Percentiles rank a stretch among this genome's conserved stretches.
These are phyloP conservation scores for Drosophila yakuba DNA, from an alignment of 1,140 invertebrate species.

Conservation along the genomic window DNA sequence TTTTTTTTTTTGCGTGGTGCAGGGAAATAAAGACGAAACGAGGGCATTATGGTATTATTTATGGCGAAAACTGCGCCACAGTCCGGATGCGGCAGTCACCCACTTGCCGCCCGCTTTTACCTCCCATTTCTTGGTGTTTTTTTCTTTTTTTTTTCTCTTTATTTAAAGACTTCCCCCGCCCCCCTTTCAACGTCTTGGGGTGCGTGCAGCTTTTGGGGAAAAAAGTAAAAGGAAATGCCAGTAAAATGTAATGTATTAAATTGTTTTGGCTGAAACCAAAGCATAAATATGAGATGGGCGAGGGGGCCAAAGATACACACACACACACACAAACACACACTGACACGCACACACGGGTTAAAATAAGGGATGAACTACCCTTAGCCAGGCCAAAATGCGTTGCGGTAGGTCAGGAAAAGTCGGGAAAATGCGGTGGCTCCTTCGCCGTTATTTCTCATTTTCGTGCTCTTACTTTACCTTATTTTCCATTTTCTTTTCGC, in stretches of 20 bases:
- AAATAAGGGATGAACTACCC: constrained; percentile 56
- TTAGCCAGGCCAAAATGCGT: constrained; percentile 70
- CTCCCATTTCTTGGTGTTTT: constrained; percentile 7
- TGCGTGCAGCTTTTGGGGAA: constrained; percentile 21
- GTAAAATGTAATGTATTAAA: constrained; percentile 78
- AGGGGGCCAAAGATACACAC: constrained; percentile 7
- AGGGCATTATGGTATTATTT: constrained; percentile 74
- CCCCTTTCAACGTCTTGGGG: constrained; percentile 18
- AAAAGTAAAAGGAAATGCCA: constrained; percentile 65
- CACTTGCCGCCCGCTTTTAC: not conserved
- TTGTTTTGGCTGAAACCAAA: constrained; percentile 64
- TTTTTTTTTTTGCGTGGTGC: constrained; percentile 5
- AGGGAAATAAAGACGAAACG: constrained; percentile 51
- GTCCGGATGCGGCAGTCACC: constrained; percentile 16
- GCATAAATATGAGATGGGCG: constrained; percentile 35
- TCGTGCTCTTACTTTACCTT: constrained; percentile 40
- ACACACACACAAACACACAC: constrained; percentile 1
- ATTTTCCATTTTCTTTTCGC: constrained; percentile 51
- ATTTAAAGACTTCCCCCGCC: not conserved
- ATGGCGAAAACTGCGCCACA: constrained; percentile 50
- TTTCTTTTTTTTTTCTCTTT: constrained; percentile 1
- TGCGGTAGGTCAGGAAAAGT: constrained; percentile 68
- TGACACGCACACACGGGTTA: not conserved
- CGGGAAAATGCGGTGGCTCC: constrained; percentile 2
- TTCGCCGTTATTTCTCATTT: constrained; percentile 41